Percentiles rank a stretch among this genome's conserved stretches.
Conservation (phyloP, 2,888 invertebrate species). For the Boloria selene region DNA sequence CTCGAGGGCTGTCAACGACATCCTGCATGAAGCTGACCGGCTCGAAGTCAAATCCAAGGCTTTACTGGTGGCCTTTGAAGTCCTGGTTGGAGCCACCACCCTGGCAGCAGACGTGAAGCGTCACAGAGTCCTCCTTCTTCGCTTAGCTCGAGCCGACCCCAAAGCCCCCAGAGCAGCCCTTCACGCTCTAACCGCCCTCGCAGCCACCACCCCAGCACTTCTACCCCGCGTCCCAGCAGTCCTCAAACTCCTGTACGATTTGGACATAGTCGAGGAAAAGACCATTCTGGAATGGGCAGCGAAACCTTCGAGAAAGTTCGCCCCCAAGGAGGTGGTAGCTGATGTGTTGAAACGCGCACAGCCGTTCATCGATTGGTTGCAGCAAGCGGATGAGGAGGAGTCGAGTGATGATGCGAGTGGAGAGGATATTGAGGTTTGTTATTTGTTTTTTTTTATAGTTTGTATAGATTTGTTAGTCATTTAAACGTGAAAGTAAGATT, state of each 20-base stretch:
- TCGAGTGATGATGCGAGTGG: conserved; percentile 85
- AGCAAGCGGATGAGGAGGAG: conserved; percentile 97
- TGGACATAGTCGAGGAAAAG: conserved; percentile 97
- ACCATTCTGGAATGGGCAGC: conserved; percentile 97
- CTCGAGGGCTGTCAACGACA: conserved; percentile 53
- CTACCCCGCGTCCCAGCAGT: conserved; percentile 94
- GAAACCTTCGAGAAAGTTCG: conserved; percentile 97
- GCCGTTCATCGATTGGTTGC: conserved; percentile 97
- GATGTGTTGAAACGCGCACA: conserved; percentile 96
- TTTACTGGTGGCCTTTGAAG: conserved; percentile 95
- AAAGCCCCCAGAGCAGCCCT: conserved; percentile 96
- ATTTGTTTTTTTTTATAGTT: no score
- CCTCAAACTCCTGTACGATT: conserved; percentile 96
- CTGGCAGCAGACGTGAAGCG: conserved; percentile 87
- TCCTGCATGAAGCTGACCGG: conserved; percentile 74
- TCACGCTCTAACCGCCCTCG: conserved; percentile 96
- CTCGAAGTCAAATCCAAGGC: conserved; percentile 97
- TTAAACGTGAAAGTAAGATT: no score
- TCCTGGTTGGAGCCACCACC: conserved; percentile 88
- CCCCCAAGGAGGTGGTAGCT: conserved; percentile 92
- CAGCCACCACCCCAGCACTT: conserved; percentile 89
- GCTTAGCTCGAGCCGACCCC: conserved; percentile 89
- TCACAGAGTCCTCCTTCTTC: conserved; percentile 89
- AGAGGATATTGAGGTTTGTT: conserved; percentile 86
- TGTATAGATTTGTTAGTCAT: no score